phyloP scores from a whole-genome alignment of 2,888 invertebrate species.

The Matsumyia berberina region DNA sequence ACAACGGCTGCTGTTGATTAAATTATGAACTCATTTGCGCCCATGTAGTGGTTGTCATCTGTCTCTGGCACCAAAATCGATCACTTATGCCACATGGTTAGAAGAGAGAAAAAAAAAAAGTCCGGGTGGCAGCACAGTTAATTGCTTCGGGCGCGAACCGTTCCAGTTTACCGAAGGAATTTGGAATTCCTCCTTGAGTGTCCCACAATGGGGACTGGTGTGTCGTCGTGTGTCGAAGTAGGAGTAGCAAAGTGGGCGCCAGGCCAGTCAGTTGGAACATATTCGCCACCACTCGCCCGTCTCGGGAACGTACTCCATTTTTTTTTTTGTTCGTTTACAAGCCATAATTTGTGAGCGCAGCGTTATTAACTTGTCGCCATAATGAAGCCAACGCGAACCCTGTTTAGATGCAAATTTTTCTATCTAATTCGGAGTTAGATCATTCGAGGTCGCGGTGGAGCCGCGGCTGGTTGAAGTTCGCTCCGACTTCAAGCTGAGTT shows the following conservation, averaged over 20 bases:
- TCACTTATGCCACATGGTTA: constrained; percentile 46
- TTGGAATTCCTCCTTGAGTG: constrained; percentile 65
- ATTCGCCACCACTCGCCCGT: constrained; percentile 16
- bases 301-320: not conserved
- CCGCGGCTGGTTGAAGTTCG: constrained; percentile 1
- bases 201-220: constrained; percentile 60
- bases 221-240: constrained; percentile 55
- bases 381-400: constrained; percentile 63
- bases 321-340: constrained; percentile 44
- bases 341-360: constrained; percentile 64
- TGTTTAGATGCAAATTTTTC: constrained; percentile 71
- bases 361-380: constrained; percentile 74
- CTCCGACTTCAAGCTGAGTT: constrained; percentile 23
- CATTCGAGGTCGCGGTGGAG: constrained; percentile 47
- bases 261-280: constrained; percentile 55
- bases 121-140: constrained; percentile 59
- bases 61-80: constrained; percentile 69
- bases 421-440: constrained; percentile 34
- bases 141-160: constrained; percentile 66
- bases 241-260: constrained; percentile 72
- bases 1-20: constrained; percentile 57
- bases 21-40: constrained; percentile 75
- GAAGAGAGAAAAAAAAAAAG: constrained; percentile 13
- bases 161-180: constrained; percentile 64
- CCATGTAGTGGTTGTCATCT: constrained; percentile 72